Evolutionary conservation across 2,113 vertebrate species (phyloP), one percentile per base, ranked within the genome.

Genomic region (Cyprinodon tularosa): DNA sequence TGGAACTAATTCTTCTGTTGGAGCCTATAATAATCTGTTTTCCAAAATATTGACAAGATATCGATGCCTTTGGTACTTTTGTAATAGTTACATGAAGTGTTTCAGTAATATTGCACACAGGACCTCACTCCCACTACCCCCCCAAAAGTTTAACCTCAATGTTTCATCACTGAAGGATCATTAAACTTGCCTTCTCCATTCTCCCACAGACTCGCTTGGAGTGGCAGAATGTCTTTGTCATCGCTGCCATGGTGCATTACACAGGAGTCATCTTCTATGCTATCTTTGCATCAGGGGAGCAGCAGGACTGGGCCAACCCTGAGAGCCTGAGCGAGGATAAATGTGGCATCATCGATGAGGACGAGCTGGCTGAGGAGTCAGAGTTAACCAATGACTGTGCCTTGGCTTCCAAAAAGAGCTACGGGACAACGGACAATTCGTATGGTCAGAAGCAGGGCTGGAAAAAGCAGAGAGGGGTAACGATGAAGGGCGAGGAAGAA

Each of bases 201-300:
- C 72, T 38, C 15, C 74, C 71, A 59, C 87, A 99, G 98, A 98
- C 96, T 10, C 96, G 97, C 0, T 95, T 97, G 84, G 98, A 99
- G 87, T 99, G 98, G 98, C 98, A 99, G 92, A 94, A 98, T 0
- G 97, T 99, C 66, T 99, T 99, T 68, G 80, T 99, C 80, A 99
- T 99, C 6, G 98, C 98, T 0, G 93, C 98, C 47, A 93, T 97
- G 79, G 97, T 99, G 72, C 98, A 99, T 83, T 99, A 98, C 93
- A 93, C 96, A 7, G 97, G 98, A 0, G 97, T 99, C 70, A 93
- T 99, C 92, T 99, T 99, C 94, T 99, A 99, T 0, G 98, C 94
- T 29, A 94, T 98, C 91, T 99, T 99, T 84, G 98, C 97, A 17
- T 99, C 98, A 3, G 98, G 98, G n/a, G 97, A 99, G 85, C 96